Conservation (phyloP, 2,888 invertebrate species). For the Drosophila gaucha region DNA sequence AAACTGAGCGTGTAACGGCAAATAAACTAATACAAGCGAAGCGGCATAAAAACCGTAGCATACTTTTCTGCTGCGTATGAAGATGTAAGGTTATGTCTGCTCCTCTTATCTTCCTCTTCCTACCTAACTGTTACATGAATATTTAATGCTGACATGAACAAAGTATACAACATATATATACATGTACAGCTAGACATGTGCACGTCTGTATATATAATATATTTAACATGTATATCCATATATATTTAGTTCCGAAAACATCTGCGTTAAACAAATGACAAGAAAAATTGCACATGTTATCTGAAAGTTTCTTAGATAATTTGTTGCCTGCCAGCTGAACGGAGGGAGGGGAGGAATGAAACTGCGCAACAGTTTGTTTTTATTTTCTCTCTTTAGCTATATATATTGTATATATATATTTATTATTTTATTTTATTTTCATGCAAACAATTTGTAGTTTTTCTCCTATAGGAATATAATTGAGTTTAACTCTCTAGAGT, state of each 20-base stretch:
- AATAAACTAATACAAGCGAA: slow-evolving; percentile 70
- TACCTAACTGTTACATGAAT: slow-evolving; percentile 65
- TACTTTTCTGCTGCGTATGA: slow-evolving; percentile 63
- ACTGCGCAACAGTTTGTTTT: slow-evolving; percentile 6
- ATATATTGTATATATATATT: neutral
- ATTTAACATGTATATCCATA: slow-evolving; percentile 21
- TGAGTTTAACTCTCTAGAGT: neutral
- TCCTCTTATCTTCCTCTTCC: neutral
- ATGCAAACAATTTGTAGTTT: neutral
- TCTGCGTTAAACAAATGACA: slow-evolving; percentile 56
- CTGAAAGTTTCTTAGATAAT: slow-evolving; percentile 45
- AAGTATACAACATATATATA: slow-evolving; percentile 62
- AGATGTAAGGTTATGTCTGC: slow-evolving; percentile 60
- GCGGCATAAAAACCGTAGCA: too few relatives aligned
- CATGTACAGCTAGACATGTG: slow-evolving; percentile 32
- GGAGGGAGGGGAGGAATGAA: neutral
- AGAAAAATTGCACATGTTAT: slow-evolving; percentile 67
- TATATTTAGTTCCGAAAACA: slow-evolving; percentile 63
- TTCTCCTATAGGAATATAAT: neutral
- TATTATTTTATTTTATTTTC: neutral
- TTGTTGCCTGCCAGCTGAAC: slow-evolving; percentile 16
- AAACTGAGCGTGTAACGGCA: slow-evolving; percentile 78
- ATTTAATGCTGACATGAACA: slow-evolving; percentile 79
- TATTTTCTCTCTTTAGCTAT: neutral
- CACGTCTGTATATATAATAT: slow-evolving; percentile 10